Conservation (phyloP, 2,113 vertebrate species). For the Tachysurus fulvidraco region DNA sequence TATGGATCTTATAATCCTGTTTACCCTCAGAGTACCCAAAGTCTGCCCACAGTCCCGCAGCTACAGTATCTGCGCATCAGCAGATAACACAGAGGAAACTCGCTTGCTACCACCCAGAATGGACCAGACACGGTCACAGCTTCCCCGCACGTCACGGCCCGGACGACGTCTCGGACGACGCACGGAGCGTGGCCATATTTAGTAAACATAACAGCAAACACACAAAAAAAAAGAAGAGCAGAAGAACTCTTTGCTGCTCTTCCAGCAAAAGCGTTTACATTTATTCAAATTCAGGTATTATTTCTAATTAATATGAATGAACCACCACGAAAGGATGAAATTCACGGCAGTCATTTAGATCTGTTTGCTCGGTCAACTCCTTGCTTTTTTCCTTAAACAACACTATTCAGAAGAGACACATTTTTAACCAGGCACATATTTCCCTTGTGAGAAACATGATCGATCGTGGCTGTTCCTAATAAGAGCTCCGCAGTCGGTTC, state of each 20-base stretch:
- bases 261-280: neutral
- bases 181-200: neutral
- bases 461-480: constrained; percentile 6
- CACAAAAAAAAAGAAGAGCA: neutral
- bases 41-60: constrained; percentile 29
- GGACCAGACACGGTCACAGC: constrained; percentile 25
- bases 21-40: constrained; percentile 9
- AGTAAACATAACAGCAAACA: neutral
- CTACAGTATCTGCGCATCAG: constrained; percentile 41
- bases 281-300: neutral
- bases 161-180: neutral
- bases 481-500: neutral
- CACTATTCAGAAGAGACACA: neutral
- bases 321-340: neutral
- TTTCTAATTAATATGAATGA: neutral
- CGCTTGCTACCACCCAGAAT: constrained; percentile 37
- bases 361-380: neutral
- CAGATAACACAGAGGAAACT: constrained; percentile 34
- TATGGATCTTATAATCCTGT: constrained; percentile 33
- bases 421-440: constrained; percentile 8
- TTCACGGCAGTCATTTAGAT: constrained; percentile 1
- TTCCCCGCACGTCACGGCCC: constrained; percentile 12
- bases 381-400: neutral
- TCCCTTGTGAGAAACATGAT: constrained; percentile 1
- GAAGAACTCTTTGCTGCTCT: neutral